Evolutionary conservation across 2,888 invertebrate species (phyloP).

Genomic region (Subacronicta megacephala): DNA sequence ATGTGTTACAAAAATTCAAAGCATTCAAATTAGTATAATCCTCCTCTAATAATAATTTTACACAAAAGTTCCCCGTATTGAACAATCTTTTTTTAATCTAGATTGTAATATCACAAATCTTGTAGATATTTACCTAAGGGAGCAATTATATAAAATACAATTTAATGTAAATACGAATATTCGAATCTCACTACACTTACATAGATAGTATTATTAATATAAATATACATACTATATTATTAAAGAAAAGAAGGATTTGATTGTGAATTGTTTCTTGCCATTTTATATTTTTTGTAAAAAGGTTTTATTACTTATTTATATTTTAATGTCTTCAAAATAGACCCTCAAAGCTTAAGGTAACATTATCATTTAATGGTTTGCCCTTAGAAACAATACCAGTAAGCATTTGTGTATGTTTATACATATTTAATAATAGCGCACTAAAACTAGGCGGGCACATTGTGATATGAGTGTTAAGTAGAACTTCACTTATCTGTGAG

Average conservation of each 20-base stretch:
- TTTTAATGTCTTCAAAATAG: not conserved
- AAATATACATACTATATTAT: conserved; percentile 29
- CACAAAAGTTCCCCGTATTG: conserved; percentile 55
- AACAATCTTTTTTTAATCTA: conserved; percentile 56
- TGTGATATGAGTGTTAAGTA: conserved; percentile 59
- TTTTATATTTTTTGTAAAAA: conserved; percentile 47
- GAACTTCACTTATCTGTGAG: conserved; percentile 10
- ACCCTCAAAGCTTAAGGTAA: not conserved
- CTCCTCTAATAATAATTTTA: conserved; percentile 54
- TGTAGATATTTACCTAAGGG: conserved; percentile 86
- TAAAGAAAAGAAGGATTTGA: conserved; percentile 52
- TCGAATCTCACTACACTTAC: conserved; percentile 63
- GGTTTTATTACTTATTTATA: conserved; percentile 42
- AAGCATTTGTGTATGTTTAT: conserved; percentile 41
- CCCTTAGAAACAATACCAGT: conserved; percentile 38
- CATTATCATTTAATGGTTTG: conserved; percentile 5
- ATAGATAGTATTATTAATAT: conserved; percentile 43
- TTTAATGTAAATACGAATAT: conserved; percentile 72
- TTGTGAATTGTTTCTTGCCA: conserved; percentile 53
- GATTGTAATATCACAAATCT: conserved; percentile 66
- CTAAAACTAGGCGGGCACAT: conserved; percentile 60
- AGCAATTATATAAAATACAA: conserved; percentile 80
- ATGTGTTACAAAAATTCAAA: conserved; percentile 40
- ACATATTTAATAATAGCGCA: conserved; percentile 37
- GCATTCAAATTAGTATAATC: conserved; percentile 30